Percentiles rank a stretch among this genome's conserved stretches.
Evolutionary conservation across 2,888 invertebrate species (phyloP).

Genomic region (Bugulina stolonifera): DNA sequence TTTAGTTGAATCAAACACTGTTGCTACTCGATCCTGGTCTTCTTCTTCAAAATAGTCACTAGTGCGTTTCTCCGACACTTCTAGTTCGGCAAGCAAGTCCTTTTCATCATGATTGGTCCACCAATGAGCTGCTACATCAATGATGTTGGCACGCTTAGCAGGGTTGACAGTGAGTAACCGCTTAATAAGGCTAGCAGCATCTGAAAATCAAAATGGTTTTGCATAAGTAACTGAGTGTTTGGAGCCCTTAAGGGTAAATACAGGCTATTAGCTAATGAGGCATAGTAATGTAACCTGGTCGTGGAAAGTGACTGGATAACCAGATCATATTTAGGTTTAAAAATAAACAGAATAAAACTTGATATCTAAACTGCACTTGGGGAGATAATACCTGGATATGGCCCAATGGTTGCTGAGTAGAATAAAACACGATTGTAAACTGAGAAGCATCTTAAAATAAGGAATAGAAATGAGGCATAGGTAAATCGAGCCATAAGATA

Average conservation of each 20-base stretch:
- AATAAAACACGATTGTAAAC: background rate
- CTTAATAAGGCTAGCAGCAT: constrained; percentile 85
- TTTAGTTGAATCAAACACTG: constrained; percentile 38
- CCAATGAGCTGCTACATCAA: constrained; percentile 90
- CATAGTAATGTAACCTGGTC: too few relatives aligned
- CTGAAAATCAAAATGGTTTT: constrained; percentile 61
- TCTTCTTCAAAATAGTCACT: constrained; percentile 27
- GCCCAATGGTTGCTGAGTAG: background rate
- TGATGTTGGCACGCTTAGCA: constrained; percentile 79
- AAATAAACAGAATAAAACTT: too few relatives aligned
- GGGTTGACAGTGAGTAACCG: constrained; percentile 92
- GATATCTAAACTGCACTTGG: too few relatives aligned
- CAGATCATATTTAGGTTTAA: too few relatives aligned
- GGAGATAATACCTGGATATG: too few relatives aligned
- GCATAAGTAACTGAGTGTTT: too few relatives aligned
- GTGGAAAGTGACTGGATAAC: too few relatives aligned
- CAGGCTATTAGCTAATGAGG: too few relatives aligned
- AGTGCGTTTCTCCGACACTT: constrained; percentile 26
- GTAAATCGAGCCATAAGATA: too few relatives aligned
- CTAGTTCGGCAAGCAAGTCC: constrained; percentile 36
- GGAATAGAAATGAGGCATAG: too few relatives aligned
- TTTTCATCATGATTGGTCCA: constrained; percentile 72
- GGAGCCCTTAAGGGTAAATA: too few relatives aligned
- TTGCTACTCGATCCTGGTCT: background rate
- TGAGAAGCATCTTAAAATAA: too few relatives aligned